A percentile compares a stretch with the other conserved stretches of the same genome.
Evolutionary conservation across 30 jellyfish, hydroid and myxozoan species (phyloP).

Genomic region (Mastigias papua): DNA sequence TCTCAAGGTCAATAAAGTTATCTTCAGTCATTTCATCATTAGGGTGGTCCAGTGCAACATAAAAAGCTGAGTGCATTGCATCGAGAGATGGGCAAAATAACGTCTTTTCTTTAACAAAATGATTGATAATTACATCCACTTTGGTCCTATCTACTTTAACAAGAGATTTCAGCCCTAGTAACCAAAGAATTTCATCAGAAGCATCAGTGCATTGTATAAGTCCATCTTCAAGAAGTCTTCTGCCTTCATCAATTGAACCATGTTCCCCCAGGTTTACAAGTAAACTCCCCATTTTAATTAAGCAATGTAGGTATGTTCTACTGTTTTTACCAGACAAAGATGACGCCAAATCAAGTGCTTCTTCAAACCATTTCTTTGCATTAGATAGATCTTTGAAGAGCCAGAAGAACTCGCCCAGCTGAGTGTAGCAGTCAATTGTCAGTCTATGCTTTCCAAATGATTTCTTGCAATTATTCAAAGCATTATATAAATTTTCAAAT

Average conservation of each 20-base stretch:
- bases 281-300: background rate
- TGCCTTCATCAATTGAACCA: background rate
- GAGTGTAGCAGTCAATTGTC: background rate
- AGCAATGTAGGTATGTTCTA: background rate
- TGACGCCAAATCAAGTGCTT: background rate
- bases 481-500: background rate
- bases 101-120: background rate
- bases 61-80: background rate
- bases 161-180: background rate
- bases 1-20: background rate
- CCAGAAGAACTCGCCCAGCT: background rate
- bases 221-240: background rate
- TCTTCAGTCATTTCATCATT: background rate
- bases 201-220: background rate
- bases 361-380: background rate
- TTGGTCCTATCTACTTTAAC: background rate
- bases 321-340: background rate
- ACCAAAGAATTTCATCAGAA: background rate
- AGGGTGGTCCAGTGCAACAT: background rate
- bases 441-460: background rate
- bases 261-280: background rate
- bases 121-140: background rate
- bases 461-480: background rate
- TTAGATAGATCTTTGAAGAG: background rate
- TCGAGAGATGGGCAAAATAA: background rate